Percentiles rank a stretch among this genome's conserved stretches.
phyloP scores from a whole-genome alignment of 2,888 invertebrate genomes.

The Acleris laterana region DNA sequence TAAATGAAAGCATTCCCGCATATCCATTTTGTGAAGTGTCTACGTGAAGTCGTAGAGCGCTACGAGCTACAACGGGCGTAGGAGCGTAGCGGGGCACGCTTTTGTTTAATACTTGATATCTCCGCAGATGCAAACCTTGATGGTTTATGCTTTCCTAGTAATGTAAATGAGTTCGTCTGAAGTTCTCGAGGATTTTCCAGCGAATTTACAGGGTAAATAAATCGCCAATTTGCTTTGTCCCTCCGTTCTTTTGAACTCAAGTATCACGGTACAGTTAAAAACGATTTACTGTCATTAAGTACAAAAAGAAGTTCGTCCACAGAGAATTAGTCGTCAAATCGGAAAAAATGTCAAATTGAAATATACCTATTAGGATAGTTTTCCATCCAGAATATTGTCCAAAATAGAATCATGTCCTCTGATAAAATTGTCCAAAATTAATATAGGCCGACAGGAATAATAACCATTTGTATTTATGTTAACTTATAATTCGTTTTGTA shows the following conservation, averaged over 20 bases:
- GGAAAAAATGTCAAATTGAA: too few species aligned
- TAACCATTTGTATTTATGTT: too few species aligned
- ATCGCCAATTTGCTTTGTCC: constrained; percentile 20
- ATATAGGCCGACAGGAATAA: too few species aligned
- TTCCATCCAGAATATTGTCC: too few species aligned
- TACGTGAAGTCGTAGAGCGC: constrained; percentile 29
- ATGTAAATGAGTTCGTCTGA: constrained; percentile 5
- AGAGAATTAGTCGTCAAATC: too few species aligned
- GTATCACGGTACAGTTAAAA: constrained; percentile 5
- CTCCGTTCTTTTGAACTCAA: constrained; percentile 4
- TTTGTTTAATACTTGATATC: not conserved
- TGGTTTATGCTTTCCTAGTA: not conserved
- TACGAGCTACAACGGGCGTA: constrained; percentile 23
- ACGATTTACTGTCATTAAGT: too few species aligned
- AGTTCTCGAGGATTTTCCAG: constrained; percentile 8
- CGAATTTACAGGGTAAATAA: constrained; percentile 16
- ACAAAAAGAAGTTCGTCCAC: too few species aligned
- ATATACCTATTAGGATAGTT: too few species aligned
- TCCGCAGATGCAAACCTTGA: not conserved
- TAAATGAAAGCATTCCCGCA: not conserved
- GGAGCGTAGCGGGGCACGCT: constrained; percentile 22
- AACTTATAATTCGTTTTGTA: too few species aligned
- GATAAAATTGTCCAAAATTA: too few species aligned
- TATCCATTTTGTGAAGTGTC: constrained; percentile 2
- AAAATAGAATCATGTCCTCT: too few species aligned